Conservation (phyloP, 2,113 vertebrate genomes). For the Myxocyprinus asiaticus region DNA sequence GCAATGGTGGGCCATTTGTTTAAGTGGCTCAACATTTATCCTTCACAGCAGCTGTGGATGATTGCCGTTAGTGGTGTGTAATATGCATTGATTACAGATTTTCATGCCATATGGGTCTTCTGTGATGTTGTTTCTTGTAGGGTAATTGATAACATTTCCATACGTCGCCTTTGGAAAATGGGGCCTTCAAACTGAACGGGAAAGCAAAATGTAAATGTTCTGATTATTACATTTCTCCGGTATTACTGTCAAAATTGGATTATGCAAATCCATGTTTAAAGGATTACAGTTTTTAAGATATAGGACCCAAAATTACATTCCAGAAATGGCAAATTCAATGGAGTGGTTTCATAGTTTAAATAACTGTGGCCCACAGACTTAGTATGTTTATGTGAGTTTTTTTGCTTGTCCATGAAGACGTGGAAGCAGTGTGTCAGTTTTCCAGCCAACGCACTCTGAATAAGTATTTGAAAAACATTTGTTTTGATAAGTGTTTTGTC, state of each 20-base stretch:
- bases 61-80: conserved; percentile 21
- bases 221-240: conserved; percentile 5
- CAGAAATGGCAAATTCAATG: no score
- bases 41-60: conserved; percentile 36
- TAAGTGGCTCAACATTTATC: conserved; percentile 28
- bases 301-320: no score
- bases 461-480: conserved; percentile 15
- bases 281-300: conserved; percentile 30
- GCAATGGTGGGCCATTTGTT: conserved; percentile 25
- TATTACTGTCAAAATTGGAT: conserved; percentile 35
- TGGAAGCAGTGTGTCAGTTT: not conserved
- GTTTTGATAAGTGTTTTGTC: conserved; percentile 23
- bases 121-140: conserved; percentile 1
- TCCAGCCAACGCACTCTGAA: not conserved
- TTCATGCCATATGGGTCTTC: not conserved
- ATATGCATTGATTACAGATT: conserved; percentile 39
- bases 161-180: not conserved
- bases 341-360: conserved; percentile 12
- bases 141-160: conserved; percentile 4
- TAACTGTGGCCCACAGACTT: not conserved
- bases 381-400: not conserved
- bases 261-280: conserved; percentile 34
- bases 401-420: not conserved
- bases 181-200: not conserved
- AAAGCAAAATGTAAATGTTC: not conserved